These are phyloP conservation scores for Melierax canorus DNA, from an alignment of 2,113 vertebrate genomes.

Conservation along the genomic window DNA sequence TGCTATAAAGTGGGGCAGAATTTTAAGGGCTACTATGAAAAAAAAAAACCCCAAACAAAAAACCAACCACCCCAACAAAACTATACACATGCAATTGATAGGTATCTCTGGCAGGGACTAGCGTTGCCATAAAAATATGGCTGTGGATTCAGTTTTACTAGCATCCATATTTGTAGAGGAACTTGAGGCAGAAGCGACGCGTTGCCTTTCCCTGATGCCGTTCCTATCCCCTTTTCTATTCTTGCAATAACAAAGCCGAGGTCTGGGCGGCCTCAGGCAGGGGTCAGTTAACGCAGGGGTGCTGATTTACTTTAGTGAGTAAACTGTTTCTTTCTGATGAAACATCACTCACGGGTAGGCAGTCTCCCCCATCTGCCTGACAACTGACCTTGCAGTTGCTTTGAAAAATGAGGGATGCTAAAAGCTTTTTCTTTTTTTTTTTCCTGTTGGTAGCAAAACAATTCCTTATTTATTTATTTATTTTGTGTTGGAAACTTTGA, in stretches of 20 bases:
- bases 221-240: neutral
- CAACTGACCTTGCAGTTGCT: neutral
- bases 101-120: neutral
- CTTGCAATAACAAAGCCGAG: neutral
- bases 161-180: neutral
- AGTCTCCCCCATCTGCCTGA: fast-evolving
- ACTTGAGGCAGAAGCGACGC: neutral
- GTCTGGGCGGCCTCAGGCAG: neutral
- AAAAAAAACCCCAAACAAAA: no score
- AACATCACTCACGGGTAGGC: neutral
- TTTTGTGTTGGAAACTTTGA: neutral
- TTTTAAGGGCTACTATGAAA: neutral
- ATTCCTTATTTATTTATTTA: neutral
- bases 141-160: neutral
- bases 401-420: neutral
- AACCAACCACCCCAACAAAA: neutral
- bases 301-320: no score
- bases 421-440: no score
- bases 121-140: fast-evolving
- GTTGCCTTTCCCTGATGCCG: neutral
- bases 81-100: fast-evolving
- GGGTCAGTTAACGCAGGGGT: fast-evolving
- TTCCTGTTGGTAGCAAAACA: neutral
- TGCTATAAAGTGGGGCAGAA: fast-evolving
- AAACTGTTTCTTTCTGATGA: neutral